Evolutionary conservation across 2,888 invertebrate genomes (phyloP), one percentile per base, ranked within the genome.

Genomic region (Nomada hirtipes): DNA sequence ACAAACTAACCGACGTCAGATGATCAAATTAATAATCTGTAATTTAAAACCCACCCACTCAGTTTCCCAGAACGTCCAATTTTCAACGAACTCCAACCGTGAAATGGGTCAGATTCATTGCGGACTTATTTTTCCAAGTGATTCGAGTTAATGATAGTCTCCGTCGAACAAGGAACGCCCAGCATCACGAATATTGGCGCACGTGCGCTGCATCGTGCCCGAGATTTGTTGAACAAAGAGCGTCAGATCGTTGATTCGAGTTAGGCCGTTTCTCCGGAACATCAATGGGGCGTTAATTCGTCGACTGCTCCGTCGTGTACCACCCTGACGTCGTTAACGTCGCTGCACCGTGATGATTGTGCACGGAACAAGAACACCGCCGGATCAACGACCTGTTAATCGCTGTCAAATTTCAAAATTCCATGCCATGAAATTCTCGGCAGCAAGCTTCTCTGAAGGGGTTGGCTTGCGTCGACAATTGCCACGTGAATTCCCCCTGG

Each of bases 261-360:
- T 79, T 77, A 77, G 85, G 47, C 74, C 77, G 72, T 71, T 85
- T 63, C 82, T 68, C 65, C 20, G 76, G 77, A 85, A 86, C 86
- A 86, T 85, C 87, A 87, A 86, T 86, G 77, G 85, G 87, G 87
- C 86, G 86, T 87, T 87, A 85, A 86, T 86, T 87, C 85, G 87
- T 82, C 85, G 85, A 71, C 76, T 75, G 75, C 72, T 55, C 60
- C 68, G 67, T 44, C 81, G 78, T 85, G 86, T 87, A 82, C 75
- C 63, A 26, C 70, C 70, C 70, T 83, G 76, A 84, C 76, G 86
- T 86, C 85, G 87, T 84, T 86, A 84, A 82, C 86, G 79, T 87
- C 85, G 82, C 61, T 76, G 68, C 72, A 79, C 74, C 87, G 69
- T 87, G 87, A 86, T 87, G 85, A 86, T 86, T 81, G 81, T 78